Conservation (phyloP, 2,113 vertebrate species). For the Apodemus sylvaticus region DNA sequence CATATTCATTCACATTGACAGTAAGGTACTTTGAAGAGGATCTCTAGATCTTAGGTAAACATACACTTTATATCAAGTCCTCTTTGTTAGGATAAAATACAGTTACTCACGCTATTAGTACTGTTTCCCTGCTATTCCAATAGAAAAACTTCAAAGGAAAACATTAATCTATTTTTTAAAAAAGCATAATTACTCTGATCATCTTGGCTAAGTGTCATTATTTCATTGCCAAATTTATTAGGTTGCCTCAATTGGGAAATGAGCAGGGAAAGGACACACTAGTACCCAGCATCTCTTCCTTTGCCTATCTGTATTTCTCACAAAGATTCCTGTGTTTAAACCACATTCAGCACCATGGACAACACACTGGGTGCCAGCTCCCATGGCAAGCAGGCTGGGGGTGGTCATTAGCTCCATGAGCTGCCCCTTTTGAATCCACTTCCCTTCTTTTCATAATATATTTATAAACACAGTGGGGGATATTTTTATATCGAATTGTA, state of each 20-base stretch:
- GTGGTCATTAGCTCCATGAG: conserved; percentile 35
- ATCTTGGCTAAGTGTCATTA: conserved; percentile 61
- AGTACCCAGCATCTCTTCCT: background rate
- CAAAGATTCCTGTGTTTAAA: conserved; percentile 34
- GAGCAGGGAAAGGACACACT: conserved; percentile 15
- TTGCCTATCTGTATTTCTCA: background rate
- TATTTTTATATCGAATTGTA: conserved; percentile 20
- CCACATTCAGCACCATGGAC: conserved; percentile 70
- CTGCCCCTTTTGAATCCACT: conserved; percentile 47
- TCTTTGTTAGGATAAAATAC: conserved; percentile 56
- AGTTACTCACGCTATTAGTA: background rate
- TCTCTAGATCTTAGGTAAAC: conserved; percentile 33
- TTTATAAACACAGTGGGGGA: background rate
- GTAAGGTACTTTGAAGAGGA: background rate
- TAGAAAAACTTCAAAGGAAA: conserved; percentile 50
- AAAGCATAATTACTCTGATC: conserved; percentile 54
- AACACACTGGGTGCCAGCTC: conserved; percentile 22
- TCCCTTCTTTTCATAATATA: conserved; percentile 33
- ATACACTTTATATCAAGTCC: conserved; percentile 26
- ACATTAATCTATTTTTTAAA: background rate
- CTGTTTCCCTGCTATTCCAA: conserved; percentile 14
- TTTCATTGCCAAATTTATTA: conserved; percentile 73
- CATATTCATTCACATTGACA: conserved; percentile 48
- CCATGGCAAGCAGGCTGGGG: background rate
- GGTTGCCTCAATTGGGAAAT: conserved; percentile 9